A percentile compares a stretch with the other conserved stretches of the same genome.
These are phyloP conservation scores for Phortica okadai DNA, from an alignment of 2,888 invertebrate genomes.

Conservation along the genomic window DNA sequence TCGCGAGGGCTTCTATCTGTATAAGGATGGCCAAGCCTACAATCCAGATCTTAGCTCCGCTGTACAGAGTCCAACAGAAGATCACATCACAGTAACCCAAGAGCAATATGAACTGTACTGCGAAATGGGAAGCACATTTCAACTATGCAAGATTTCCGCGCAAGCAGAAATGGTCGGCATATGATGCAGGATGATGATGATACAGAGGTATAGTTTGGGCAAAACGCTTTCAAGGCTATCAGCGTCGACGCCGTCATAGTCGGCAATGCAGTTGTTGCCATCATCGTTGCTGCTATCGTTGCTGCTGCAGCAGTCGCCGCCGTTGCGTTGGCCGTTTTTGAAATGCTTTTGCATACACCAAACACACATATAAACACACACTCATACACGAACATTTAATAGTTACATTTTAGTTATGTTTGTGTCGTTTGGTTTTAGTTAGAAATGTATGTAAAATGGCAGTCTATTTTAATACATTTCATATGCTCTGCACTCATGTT, in stretches of 20 bases:
- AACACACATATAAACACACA: conserved; percentile 4
- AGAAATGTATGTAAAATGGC: conserved; percentile 35
- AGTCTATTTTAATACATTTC: conserved; percentile 1
- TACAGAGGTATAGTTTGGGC: conserved; percentile 77
- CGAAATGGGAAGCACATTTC: conserved; percentile 99
- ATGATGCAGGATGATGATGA: conserved; percentile 80
- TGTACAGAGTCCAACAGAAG: conserved; percentile 96
- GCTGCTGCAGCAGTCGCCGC: conserved; percentile 64
- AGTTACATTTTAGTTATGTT: conserved; percentile 40
- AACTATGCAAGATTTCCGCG: conserved; percentile 98
- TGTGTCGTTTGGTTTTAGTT: conserved; percentile 49
- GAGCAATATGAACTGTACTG: conserved; percentile 99
- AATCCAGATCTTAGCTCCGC: conserved; percentile 98
- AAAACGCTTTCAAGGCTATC: conserved; percentile 34
- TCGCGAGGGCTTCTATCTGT: conserved; percentile 87
- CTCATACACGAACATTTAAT: not conserved
- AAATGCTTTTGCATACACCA: conserved; percentile 31
- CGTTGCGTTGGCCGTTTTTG: conserved; percentile 55
- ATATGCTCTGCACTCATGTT: conserved; percentile 1
- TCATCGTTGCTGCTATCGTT: conserved; percentile 51
- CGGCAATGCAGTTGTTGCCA: conserved; percentile 60
- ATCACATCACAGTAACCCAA: conserved; percentile 97
- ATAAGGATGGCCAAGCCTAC: conserved; percentile 95
- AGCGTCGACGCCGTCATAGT: conserved; percentile 33
- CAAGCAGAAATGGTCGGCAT: conserved; percentile 77